These are phyloP conservation scores for Ceryle rudis DNA, from an alignment of 2,797 vertebrate species.

Conservation along the genomic window DNA sequence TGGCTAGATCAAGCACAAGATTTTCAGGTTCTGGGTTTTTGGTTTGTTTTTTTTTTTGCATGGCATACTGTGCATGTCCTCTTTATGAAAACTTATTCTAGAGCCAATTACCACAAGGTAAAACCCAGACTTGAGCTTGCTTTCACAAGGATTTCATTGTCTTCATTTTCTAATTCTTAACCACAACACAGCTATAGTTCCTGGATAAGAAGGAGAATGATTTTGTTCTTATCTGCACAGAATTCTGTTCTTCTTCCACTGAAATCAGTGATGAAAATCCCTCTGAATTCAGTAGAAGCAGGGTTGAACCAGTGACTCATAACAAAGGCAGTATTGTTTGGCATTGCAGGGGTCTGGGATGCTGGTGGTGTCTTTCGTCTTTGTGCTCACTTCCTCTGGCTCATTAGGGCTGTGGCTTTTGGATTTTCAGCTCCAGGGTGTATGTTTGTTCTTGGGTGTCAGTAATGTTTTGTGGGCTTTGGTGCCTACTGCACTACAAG, in stretches of 20 bases:
- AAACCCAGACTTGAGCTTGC: not conserved
- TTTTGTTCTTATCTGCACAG: not conserved
- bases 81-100: not conserved
- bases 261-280: not conserved
- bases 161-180: not conserved
- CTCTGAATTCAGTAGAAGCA: conserved; percentile 19
- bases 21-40: not conserved
- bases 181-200: not conserved
- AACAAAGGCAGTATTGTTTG: not conserved
- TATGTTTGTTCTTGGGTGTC: not conserved
- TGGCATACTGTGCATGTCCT: not conserved
- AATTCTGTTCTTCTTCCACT: not conserved
- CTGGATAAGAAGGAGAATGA: not conserved
- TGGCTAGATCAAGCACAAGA: not conserved
- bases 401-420: conserved; percentile 20
- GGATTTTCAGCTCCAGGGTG: not conserved
- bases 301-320: not conserved
- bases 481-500: not conserved
- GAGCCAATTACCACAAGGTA: not conserved
- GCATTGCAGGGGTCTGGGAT: conserved; percentile 16
- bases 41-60: not conserved
- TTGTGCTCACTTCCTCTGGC: conserved; percentile 44
- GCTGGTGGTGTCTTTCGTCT: conserved; percentile 16
- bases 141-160: not conserved
- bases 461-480: not conserved